Percentiles rank a stretch among this genome's conserved stretches.
Evolutionary conservation across 2,888 invertebrate genomes (phyloP).

Genomic region (Dicycla oo): DNA sequence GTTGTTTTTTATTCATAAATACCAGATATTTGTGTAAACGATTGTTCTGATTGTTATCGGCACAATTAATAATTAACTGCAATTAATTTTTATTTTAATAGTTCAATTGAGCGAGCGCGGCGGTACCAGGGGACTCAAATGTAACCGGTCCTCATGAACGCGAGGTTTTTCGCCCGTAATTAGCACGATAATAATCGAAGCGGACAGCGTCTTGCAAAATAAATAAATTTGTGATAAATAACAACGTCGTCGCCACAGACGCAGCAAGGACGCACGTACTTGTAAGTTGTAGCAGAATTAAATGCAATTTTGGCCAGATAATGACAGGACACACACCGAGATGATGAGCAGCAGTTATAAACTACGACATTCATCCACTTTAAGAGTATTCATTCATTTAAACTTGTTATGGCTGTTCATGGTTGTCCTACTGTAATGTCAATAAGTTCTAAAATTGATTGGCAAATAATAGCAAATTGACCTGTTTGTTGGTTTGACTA

Average conservation of each 20-base stretch:
- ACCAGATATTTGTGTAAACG: constrained; percentile 26
- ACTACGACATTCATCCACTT: constrained; percentile 17
- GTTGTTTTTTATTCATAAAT: constrained; percentile 35
- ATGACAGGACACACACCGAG: constrained; percentile 26
- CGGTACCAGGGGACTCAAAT: constrained; percentile 14
- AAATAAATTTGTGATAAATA: constrained; percentile 54
- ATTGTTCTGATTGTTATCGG: constrained; percentile 43
- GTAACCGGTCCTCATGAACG: constrained; percentile 47
- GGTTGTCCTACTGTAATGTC: not conserved
- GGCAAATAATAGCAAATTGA: not conserved
- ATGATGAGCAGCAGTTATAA: constrained; percentile 7
- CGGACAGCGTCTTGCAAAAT: constrained; percentile 42
- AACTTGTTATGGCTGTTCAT: not conserved
- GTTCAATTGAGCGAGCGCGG: constrained; percentile 18
- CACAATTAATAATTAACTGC: constrained; percentile 27
- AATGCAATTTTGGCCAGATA: constrained; percentile 29
- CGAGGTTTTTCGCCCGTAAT: constrained; percentile 53
- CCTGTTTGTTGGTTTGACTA: not conserved
- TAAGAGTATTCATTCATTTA: constrained; percentile 1
- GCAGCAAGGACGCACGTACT: constrained; percentile 50
- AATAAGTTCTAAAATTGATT: not conserved
- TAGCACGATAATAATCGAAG: constrained; percentile 53
- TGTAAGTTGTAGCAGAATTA: constrained; percentile 24
- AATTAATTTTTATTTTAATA: constrained; percentile 33
- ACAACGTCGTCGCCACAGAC: constrained; percentile 18